Percentiles rank a stretch among this genome's conserved stretches.
Conservation (phyloP, 1,140 invertebrate genomes). For the Idris sp. region DNA sequence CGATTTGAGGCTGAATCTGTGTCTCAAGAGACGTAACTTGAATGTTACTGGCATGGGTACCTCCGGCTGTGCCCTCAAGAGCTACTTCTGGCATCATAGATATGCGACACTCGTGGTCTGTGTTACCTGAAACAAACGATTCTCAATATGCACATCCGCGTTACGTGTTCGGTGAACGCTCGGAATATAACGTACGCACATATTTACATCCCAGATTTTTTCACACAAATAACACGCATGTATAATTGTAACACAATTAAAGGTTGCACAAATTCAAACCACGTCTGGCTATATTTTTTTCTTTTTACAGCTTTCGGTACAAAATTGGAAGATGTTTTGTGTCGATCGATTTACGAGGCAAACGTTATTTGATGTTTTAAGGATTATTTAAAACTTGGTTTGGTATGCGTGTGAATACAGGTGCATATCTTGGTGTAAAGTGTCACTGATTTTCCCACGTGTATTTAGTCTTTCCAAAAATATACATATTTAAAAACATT, state of each 20-base stretch:
- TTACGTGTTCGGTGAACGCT: conserved; percentile 22
- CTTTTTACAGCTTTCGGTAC: not conserved
- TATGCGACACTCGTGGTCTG: conserved; percentile 65
- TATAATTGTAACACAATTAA: conserved; percentile 16
- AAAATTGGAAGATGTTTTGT: conserved; percentile 2
- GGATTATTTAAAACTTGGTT: conserved; percentile 37
- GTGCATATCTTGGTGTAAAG: conserved; percentile 35
- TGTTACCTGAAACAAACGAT: conserved; percentile 65
- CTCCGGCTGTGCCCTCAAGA: conserved; percentile 66
- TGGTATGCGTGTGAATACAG: conserved; percentile 15
- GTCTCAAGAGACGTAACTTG: conserved; percentile 65
- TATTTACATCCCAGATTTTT: conserved; percentile 26
- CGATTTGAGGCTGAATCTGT: conserved; percentile 64
- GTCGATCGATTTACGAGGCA: conserved; percentile 28
- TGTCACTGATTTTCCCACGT: conserved; percentile 31
- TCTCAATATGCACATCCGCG: conserved; percentile 26
- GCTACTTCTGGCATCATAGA: conserved; percentile 63
- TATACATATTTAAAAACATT: too few species aligned
- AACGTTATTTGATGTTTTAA: conserved; percentile 25
- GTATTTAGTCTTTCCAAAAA: conserved; percentile 19
- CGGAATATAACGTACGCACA: conserved; percentile 8
- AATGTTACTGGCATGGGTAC: conserved; percentile 66
- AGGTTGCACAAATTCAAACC: conserved; percentile 8
- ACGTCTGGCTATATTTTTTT: conserved; percentile 18
- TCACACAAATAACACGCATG: not conserved